A percentile compares a stretch with the other conserved stretches of the same genome.
Conservation (phyloP, 2,888 invertebrate genomes). For the Standfussiana lucernea region DNA sequence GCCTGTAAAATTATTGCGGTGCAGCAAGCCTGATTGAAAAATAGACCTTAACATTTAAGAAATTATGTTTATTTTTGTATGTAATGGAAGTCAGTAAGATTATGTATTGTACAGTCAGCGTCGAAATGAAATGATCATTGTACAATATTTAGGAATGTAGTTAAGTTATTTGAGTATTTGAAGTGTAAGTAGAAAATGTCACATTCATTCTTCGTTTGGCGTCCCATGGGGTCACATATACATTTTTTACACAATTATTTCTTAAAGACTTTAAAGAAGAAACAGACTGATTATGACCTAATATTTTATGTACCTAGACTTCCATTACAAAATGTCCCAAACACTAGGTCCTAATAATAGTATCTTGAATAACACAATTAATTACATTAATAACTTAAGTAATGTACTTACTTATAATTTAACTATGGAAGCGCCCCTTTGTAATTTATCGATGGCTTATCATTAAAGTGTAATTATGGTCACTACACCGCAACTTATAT, state of each 20-base stretch:
- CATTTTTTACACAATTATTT: neutral
- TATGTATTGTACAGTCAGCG: slow-evolving; percentile 13
- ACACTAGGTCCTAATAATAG: slow-evolving; percentile 11
- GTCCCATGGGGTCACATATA: neutral
- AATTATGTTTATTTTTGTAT: slow-evolving; percentile 32
- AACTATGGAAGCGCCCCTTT: slow-evolving; percentile 68
- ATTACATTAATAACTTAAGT: slow-evolving; percentile 54
- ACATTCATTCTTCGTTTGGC: slow-evolving; percentile 37
- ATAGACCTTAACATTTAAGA: neutral
- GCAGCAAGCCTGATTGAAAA: slow-evolving; percentile 51
- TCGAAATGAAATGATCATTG: slow-evolving; percentile 21
- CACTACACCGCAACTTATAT: slow-evolving; percentile 60
- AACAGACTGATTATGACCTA: neutral
- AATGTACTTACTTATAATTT: slow-evolving; percentile 57
- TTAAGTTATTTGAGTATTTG: slow-evolving; percentile 9
- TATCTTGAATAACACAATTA: slow-evolving; percentile 20
- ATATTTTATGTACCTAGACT: slow-evolving; percentile 44
- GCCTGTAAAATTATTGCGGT: slow-evolving; percentile 59
- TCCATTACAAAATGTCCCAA: slow-evolving; percentile 52
- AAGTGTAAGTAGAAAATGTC: slow-evolving; percentile 20
- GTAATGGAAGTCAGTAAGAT: slow-evolving; percentile 60
- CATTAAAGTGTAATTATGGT: slow-evolving; percentile 37
- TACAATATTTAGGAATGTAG: neutral
- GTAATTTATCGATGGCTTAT: slow-evolving; percentile 60
- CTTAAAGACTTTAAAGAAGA: neutral